Evolutionary conservation across 2,113 vertebrate species (phyloP), one percentile per base, ranked within the genome.

Genomic region (Phylloscopus trochilus): DNA sequence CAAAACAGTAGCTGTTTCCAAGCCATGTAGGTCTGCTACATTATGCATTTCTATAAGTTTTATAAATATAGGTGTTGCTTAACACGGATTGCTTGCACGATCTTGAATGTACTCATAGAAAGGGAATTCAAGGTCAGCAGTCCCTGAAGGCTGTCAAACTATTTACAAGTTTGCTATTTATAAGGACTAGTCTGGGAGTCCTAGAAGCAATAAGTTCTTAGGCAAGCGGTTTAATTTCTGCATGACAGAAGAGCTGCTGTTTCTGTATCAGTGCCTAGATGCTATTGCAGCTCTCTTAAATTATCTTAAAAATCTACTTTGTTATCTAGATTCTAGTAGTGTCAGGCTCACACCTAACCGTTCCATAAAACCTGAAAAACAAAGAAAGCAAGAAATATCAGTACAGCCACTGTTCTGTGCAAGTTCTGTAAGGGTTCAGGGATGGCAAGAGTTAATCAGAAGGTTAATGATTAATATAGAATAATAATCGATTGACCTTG

Each of bases 81-180:
- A 95, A 90, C 80, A 86, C 1, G 84, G 76, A 87, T 81, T 88
- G 67, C 92, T 96, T 95, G 68, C 53, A 89, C 8, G 56, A 81
- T 94, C 94, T 92, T 86, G 86, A 91, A 87, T 89, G 88, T 63
- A 90, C 75, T 95, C 75, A 89, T 27, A 88, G 87, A 79, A 87
- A 95, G 95, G 91, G 82, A 96, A 94, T 96, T 95, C 94, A 96
- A 97, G 96, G 96, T 97, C 96, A 96, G 67, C 66, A 95, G 87
- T 86, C 90, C 79, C 94, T 91, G 91, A 96, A 96, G 93, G 67
- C 94, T 96, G 86, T 88, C 96, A 94, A 96, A 97, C 81, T 97
- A 97, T 90, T 98, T 96, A 96, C 92, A 97, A 94, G 92, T 82
- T 96, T 85, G 81, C 91, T 98, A 97, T 97, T 97, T 97, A 98